phyloP scores from a whole-genome alignment of 2,797 vertebrate species.

The Bryconaethiops microstoma region DNA sequence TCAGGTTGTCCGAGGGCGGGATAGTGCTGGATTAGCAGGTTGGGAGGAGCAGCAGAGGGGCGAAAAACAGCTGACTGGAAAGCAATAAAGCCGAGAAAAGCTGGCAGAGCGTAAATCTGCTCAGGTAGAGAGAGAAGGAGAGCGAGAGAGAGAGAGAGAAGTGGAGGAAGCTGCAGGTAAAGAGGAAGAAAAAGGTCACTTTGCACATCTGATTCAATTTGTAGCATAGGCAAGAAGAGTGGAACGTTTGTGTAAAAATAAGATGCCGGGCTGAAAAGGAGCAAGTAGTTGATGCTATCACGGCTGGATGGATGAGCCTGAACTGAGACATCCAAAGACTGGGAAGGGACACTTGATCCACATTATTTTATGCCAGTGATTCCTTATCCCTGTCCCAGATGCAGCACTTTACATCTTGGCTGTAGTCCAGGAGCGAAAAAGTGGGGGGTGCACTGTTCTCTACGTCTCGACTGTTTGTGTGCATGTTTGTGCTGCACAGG shows the following conservation, averaged over 20 bases:
- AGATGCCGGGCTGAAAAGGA: slow-evolving; percentile 8
- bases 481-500: no score
- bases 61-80: slow-evolving; percentile 52
- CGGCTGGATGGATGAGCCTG: background rate
- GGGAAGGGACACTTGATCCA: background rate
- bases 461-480: no score
- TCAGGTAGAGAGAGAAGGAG: slow-evolving; percentile 33
- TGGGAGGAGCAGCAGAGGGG: background rate
- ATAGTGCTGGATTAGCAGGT: slow-evolving; percentile 53
- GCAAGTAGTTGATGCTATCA: slow-evolving; percentile 20
- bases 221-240: slow-evolving; percentile 36
- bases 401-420: no score
- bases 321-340: background rate
- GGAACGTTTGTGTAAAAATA: slow-evolving; percentile 25
- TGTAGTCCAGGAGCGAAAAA: no score
- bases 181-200: slow-evolving; percentile 51
- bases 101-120: slow-evolving; percentile 31
- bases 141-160: slow-evolving; percentile 2
- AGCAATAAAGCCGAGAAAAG: slow-evolving; percentile 32
- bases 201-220: slow-evolving; percentile 53
- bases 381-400: background rate
- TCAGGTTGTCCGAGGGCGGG: slow-evolving; percentile 27
- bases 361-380: background rate
- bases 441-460: no score
- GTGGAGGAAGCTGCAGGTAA: slow-evolving; percentile 30